Percentiles rank a stretch among this genome's conserved stretches.
These are phyloP conservation scores for Sesia apiformis DNA, from an alignment of 2,888 invertebrate genomes.

Conservation along the genomic window DNA sequence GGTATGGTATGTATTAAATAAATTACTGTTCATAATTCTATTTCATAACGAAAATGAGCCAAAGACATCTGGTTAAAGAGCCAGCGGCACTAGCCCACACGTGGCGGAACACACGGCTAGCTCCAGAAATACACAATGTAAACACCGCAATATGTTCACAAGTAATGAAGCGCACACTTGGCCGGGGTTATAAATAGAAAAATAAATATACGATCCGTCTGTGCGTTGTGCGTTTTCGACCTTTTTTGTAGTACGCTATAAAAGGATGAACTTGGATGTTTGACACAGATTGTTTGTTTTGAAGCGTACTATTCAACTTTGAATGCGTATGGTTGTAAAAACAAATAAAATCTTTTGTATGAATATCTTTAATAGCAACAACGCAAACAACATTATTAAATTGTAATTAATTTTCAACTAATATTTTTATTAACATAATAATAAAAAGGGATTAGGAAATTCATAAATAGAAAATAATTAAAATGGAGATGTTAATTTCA, in stretches of 20 bases:
- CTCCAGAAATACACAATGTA: constrained; percentile 63
- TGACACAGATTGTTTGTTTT: not conserved
- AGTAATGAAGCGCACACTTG: constrained; percentile 60
- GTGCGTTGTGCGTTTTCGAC: constrained; percentile 12
- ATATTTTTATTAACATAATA: too few relatives aligned
- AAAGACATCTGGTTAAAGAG: not conserved
- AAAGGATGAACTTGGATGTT: constrained; percentile 10
- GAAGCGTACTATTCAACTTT: not conserved
- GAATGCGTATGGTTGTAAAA: too few relatives aligned
- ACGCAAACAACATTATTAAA: too few relatives aligned
- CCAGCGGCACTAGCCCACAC: constrained; percentile 33
- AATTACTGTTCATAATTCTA: too few relatives aligned
- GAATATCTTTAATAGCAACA: too few relatives aligned
- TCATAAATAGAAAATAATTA: too few relatives aligned
- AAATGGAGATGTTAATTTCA: too few relatives aligned
- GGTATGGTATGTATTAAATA: too few relatives aligned
- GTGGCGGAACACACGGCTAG: constrained; percentile 52
- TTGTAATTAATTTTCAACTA: too few relatives aligned
- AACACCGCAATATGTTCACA: constrained; percentile 61
- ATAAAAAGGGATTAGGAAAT: too few relatives aligned
- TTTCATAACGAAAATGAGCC: not conserved
- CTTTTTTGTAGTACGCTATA: constrained; percentile 10
- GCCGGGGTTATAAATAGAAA: constrained; percentile 58
- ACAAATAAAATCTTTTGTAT: too few relatives aligned
- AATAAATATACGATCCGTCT: constrained; percentile 31